Conservation (phyloP, 2,888 invertebrate genomes). For the Lordiphosa andalusiaca region DNA sequence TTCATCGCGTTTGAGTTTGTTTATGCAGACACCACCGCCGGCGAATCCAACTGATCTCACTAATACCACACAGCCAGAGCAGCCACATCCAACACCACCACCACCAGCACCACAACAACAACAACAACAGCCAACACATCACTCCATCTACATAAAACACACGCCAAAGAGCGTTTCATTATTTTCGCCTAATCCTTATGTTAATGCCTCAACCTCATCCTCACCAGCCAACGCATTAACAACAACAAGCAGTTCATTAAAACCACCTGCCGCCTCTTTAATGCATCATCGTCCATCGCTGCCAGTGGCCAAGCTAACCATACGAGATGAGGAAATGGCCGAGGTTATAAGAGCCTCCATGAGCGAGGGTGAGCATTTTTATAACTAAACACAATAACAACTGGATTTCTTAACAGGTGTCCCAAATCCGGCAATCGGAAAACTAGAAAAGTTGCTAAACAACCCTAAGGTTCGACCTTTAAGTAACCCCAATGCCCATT, state of each 20-base stretch:
- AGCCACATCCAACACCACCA: conserved; percentile 37
- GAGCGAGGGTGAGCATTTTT: conserved; percentile 72
- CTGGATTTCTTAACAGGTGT: no score
- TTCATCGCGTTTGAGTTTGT: conserved; percentile 77
- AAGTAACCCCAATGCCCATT: no score
- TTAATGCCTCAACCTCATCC: conserved; percentile 54
- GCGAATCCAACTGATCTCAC: conserved; percentile 45
- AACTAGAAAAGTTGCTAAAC: no score
- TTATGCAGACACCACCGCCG: conserved; percentile 67
- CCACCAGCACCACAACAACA: conserved; percentile 25
- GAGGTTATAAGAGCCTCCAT: conserved; percentile 77
- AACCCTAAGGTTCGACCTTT: no score
- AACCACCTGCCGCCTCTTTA: conserved; percentile 58
- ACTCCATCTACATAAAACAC: conserved; percentile 66
- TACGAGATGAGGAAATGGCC: conserved; percentile 77
- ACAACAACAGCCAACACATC: conserved; percentile 50
- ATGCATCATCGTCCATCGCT: conserved; percentile 77
- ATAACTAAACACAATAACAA: conserved; percentile 24
- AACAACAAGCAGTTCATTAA: conserved; percentile 51
- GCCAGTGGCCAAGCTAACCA: conserved; percentile 76
- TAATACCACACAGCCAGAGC: conserved; percentile 26
- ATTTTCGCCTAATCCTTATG: conserved; percentile 66
- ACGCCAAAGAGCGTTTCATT: conserved; percentile 64
- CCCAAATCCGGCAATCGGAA: no score
- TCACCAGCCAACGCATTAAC: conserved; percentile 48